Percentiles rank a stretch among this genome's conserved stretches.
phyloP scores from a whole-genome alignment of 2,888 invertebrate species.

The Cosmopolites sordidus region DNA sequence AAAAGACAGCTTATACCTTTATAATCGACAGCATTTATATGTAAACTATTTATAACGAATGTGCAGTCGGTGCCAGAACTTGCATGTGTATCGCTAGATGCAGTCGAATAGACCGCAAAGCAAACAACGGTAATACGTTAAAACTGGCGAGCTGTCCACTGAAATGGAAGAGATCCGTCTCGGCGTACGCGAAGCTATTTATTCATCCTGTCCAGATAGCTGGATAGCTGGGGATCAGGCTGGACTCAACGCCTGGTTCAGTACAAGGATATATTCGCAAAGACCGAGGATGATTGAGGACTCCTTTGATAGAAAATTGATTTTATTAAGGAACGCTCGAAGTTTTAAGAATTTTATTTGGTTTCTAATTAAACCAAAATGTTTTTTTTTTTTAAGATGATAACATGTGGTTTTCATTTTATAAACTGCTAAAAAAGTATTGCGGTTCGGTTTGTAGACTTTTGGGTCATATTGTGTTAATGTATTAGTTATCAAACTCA shows the following conservation, averaged over 20 bases:
- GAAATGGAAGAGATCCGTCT: conserved; percentile 9
- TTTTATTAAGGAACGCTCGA: no score
- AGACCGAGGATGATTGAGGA: not conserved
- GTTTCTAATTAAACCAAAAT: no score
- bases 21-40: conserved; percentile 1
- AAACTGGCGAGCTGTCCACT: conserved; percentile 7
- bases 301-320: no score
- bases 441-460: no score
- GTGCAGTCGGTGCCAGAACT: conserved; percentile 1
- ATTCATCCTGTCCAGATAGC: conserved; percentile 10
- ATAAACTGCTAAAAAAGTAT: no score
- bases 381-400: no score
- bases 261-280: not conserved
- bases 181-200: conserved; percentile 8
- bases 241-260: conserved; percentile 8
- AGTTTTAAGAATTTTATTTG: no score
- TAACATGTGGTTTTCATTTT: no score
- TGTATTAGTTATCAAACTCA: no score
- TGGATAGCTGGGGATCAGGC: conserved; percentile 8
- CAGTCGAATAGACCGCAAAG: conserved; percentile 3
- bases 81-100: conserved; percentile 1
- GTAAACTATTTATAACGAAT: not conserved
- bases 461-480: no score
- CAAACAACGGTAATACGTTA: conserved; percentile 12
- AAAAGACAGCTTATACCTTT: not conserved